phyloP scores from a whole-genome alignment of 2,888 invertebrate genomes.

The Acholoe squamosa region DNA sequence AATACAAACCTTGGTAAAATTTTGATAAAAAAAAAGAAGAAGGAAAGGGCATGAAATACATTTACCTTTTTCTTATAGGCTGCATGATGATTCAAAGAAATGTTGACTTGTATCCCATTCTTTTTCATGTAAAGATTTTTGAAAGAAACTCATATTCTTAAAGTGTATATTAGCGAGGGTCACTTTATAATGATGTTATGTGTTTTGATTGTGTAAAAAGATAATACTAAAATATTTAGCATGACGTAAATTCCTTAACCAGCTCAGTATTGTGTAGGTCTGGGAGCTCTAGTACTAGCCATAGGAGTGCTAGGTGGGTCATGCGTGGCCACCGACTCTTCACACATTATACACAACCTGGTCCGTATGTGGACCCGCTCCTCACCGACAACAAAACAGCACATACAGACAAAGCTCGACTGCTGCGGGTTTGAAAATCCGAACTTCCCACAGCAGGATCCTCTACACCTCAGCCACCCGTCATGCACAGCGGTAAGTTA shows the following conservation, averaged over 20 bases:
- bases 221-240: not conserved
- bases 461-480: conserved; percentile 30
- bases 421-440: conserved; percentile 54
- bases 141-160: no score
- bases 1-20: no score
- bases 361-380: conserved; percentile 25
- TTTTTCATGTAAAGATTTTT: no score
- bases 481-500: conserved; percentile 23
- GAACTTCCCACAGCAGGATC: conserved; percentile 22
- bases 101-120: no score
- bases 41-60: no score
- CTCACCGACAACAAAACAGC: not conserved
- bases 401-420: conserved; percentile 15
- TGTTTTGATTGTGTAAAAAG: not conserved
- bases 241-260: not conserved
- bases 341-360: conserved; percentile 9
- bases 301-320: conserved; percentile 35
- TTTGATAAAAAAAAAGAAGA: no score
- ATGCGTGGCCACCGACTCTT: conserved; percentile 31
- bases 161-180: no score
- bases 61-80: no score
- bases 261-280: not conserved
- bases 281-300: not conserved
- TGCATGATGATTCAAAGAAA: no score
- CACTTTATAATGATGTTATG: not conserved